A percentile compares a stretch with the other conserved stretches of the same genome.
Evolutionary conservation across 2,888 invertebrate species (phyloP).

Genomic region (Prosapia bicincta): DNA sequence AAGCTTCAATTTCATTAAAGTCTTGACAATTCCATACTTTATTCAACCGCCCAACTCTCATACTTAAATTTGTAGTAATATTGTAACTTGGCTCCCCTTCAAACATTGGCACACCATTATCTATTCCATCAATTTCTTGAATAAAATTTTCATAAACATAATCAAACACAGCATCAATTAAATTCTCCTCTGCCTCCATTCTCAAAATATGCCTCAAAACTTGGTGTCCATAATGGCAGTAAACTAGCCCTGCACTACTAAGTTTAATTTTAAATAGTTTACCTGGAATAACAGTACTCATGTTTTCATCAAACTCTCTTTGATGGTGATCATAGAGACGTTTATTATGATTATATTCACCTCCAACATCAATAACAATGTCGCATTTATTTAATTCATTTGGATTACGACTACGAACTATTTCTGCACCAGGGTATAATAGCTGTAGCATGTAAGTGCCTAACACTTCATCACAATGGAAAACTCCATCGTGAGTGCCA

Average conservation of each 20-base stretch:
- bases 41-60: constrained; percentile 74
- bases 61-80: constrained; percentile 74
- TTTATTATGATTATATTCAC: constrained; percentile 69
- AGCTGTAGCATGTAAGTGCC: constrained; percentile 88
- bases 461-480: constrained; percentile 94
- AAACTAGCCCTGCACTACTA: constrained; percentile 93
- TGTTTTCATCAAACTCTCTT: constrained; percentile 62
- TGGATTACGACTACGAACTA: constrained; percentile 60
- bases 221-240: constrained; percentile 81
- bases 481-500: constrained; percentile 77
- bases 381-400: constrained; percentile 73
- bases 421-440: constrained; percentile 75
- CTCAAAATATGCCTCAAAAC: constrained; percentile 62
- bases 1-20: constrained; percentile 56
- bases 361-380: constrained; percentile 94
- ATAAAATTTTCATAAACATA: constrained; percentile 84
- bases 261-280: constrained; percentile 59
- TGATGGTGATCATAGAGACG: constrained; percentile 95
- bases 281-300: constrained; percentile 62
- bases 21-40: constrained; percentile 74
- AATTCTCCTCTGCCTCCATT: constrained; percentile 49
- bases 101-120: constrained; percentile 90
- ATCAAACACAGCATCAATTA: constrained; percentile 57
- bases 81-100: constrained; percentile 61
- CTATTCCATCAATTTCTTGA: constrained; percentile 93